Percentiles rank a stretch among this genome's conserved stretches.
phyloP scores from a whole-genome alignment of 2,113 vertebrate genomes.

The Emydocephalus ijimae region DNA sequence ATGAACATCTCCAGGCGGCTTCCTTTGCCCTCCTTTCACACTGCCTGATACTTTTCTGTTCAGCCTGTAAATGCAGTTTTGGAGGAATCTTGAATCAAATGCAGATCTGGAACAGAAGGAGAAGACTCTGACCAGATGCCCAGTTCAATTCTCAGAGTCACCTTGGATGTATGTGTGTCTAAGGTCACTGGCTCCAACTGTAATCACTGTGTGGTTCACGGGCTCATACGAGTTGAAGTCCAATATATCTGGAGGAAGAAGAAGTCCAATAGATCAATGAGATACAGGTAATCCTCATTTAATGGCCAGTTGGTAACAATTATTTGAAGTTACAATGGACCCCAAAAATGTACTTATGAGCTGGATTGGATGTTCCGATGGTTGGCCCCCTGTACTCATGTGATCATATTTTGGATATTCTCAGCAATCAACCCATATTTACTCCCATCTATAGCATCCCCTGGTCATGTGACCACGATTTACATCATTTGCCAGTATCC shows the following conservation, averaged over 20 bases:
- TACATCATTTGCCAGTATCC: neutral
- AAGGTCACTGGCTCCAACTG: neutral
- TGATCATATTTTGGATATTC: neutral
- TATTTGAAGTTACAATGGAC: neutral
- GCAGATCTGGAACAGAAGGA: neutral
- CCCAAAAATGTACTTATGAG: neutral
- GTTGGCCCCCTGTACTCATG: neutral
- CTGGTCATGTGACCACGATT: neutral
- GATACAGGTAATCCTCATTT: neutral
- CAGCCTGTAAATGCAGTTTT: neutral
- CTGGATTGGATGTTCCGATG: neutral
- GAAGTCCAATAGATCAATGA: neutral
- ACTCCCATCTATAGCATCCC: neutral
- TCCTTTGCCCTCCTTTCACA: neutral
- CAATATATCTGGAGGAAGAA: neutral
- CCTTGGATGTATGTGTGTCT: neutral
- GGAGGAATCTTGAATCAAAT: neutral
- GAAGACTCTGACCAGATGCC: neutral
- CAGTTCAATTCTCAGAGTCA: neutral
- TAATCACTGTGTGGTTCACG: neutral
- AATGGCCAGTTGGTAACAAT: neutral
- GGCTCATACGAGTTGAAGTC: neutral
- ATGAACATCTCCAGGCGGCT: slow-evolving; percentile 51
- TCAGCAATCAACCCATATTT: neutral
- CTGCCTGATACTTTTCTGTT: neutral